Base-by-base conservation (phyloP, 2,113 vertebrate species). In the Corythornis cristatus region DNA sequence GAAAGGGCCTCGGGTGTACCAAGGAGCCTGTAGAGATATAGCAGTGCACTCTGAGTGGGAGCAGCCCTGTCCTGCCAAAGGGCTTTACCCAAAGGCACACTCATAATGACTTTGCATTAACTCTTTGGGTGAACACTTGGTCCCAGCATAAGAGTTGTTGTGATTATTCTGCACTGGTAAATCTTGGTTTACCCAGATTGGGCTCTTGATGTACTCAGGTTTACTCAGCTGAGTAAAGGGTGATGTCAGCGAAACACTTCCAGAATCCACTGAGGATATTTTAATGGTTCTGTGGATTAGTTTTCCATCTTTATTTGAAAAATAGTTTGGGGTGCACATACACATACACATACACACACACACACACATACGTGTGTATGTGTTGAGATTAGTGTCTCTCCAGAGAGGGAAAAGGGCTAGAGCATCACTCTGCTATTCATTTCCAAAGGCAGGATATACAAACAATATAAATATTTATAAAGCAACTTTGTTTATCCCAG, bases 391-490 rank as follows among this genome's bases (percentile, higher is more conserved):
- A 42, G n/a, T 35, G 51, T 74, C 79, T 88, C 72, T 71, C 87
- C 68, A 74, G 79, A 58, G 50, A 62, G 64, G 51, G 25, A 83
- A 83, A 54, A 67, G 74, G 40, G 48, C 64, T 61, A 60, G 14
- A 74, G 15, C 74, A 67, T 74, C 1, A 1, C 68, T 89, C 57
- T 70, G 54, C 48, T 83, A 56, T 89, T 95, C 57, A 89, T 91
- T 89, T 81, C 65, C 72, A 89, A 89, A 93, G 71, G 53, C 85
- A 88, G 14, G 79, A 81, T 93, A 43, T 88, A 88, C 94, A 95
- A 96, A 96, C 89, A 93, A 33, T 86, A 96, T 96, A 64, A 95
- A 93, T 96, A 96, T 93, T 96, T 95, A 96, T 93, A 76, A 93
- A 91, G 87, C 60, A 80, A 64, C 68, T 87, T 86, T 96, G 94